Percentiles rank a stretch among this genome's conserved stretches.
Evolutionary conservation across 2,888 invertebrate species (phyloP).

Genomic region (Sphaerophoria taeniata): DNA sequence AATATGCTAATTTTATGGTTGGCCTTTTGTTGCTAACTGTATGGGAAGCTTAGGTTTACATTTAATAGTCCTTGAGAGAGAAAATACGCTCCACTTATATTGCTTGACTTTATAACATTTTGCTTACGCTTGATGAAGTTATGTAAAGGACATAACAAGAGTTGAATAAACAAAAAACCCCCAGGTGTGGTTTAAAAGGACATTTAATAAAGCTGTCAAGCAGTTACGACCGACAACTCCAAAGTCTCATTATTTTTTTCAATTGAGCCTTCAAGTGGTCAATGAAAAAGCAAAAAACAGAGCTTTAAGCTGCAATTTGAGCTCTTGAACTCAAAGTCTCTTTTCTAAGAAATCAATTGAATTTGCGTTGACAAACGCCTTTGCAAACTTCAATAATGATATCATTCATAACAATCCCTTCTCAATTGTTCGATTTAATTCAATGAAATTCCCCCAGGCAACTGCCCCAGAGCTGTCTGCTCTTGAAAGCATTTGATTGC

Average conservation of each 20-base stretch:
- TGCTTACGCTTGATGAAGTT: no score
- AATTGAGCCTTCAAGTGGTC: no score
- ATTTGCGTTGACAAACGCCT: constrained; percentile 23
- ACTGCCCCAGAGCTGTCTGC: constrained; percentile 56
- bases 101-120: not conserved
- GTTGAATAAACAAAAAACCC: no score
- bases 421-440: constrained; percentile 25
- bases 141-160: no score
- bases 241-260: not conserved
- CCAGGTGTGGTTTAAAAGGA: no score
- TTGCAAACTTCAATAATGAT: constrained; percentile 14
- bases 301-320: not conserved
- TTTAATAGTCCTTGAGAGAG: not conserved
- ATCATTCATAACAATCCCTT: constrained; percentile 43
- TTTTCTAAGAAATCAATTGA: constrained; percentile 24
- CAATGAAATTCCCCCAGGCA: constrained; percentile 37
- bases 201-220: not conserved
- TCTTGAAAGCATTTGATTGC: constrained; percentile 20
- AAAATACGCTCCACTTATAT: not conserved
- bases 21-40: not conserved
- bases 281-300: no score
- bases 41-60: not conserved
- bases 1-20: constrained; percentile 5
- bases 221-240: not conserved
- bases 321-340: not conserved